phyloP scores from a whole-genome alignment of 2,113 vertebrate species.

The Cololabis saira region DNA sequence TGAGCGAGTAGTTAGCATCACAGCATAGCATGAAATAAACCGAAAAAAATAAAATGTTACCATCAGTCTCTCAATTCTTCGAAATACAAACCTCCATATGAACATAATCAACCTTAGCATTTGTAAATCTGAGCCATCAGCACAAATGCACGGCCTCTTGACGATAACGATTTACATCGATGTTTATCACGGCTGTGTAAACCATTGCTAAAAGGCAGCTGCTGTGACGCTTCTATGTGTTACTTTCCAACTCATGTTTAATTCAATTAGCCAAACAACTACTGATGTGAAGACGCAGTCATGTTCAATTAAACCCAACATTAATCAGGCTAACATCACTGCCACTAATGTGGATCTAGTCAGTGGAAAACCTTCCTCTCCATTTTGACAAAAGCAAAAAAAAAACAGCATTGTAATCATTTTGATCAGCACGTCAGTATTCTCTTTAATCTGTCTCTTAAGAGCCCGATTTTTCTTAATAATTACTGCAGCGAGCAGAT shows the following conservation, averaged over 20 bases:
- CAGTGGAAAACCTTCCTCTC: neutral
- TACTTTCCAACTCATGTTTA: conserved; percentile 8
- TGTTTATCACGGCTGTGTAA: neutral
- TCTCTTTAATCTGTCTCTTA: conserved; percentile 49
- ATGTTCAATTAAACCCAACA: conserved; percentile 36
- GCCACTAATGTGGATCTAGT: conserved; percentile 8
- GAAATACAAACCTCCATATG: too few relatives aligned
- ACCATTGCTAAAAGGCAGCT: conserved; percentile 18
- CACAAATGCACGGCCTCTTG: too few relatives aligned
- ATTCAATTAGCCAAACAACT: conserved; percentile 29
- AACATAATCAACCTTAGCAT: too few relatives aligned
- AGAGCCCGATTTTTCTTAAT: conserved; percentile 20
- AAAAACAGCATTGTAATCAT: conserved; percentile 19
- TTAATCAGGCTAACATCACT: conserved; percentile 1
- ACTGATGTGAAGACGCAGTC: conserved; percentile 22
- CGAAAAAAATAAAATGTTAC: too few relatives aligned
- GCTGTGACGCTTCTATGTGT: neutral
- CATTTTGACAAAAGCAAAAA: conserved; percentile 26
- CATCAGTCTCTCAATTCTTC: too few relatives aligned
- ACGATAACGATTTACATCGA: too few relatives aligned
- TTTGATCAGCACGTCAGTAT: conserved; percentile 24
- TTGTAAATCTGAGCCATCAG: too few relatives aligned
- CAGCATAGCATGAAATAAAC: too few relatives aligned
- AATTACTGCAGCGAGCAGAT: conserved; percentile 36
- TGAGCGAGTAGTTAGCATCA: too few relatives aligned